phyloP scores from a whole-genome alignment of 1,140 invertebrate genomes.

The Rhagoletis zephyria region DNA sequence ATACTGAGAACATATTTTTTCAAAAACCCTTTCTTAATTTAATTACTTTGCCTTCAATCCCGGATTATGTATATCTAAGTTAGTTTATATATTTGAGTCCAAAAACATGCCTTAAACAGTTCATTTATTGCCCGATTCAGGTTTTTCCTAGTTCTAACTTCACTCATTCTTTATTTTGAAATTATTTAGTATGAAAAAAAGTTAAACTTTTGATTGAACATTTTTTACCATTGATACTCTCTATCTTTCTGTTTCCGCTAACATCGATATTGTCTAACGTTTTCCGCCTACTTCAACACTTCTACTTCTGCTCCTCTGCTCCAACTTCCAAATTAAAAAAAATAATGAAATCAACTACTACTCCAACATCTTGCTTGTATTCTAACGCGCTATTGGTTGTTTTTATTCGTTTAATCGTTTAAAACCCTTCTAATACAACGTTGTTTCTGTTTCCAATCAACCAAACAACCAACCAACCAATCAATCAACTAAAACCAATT shows the following conservation, averaged over 20 bases:
- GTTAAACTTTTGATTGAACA: not conserved
- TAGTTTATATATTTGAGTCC: not conserved
- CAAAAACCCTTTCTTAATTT: too few relatives aligned
- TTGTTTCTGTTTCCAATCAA: slow-evolving; percentile 43
- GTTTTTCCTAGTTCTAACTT: not conserved
- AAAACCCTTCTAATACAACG: slow-evolving; percentile 42
- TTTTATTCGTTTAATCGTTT: not conserved
- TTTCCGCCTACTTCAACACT: not conserved
- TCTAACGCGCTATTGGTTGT: slow-evolving; percentile 22
- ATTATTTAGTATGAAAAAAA: not conserved
- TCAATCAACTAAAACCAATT: slow-evolving; percentile 17
- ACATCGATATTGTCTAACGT: not conserved
- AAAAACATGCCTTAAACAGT: not conserved
- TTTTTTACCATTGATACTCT: slow-evolving; percentile 21
- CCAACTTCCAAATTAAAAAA: slow-evolving; percentile 8
- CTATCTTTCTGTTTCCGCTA: slow-evolving; percentile 18
- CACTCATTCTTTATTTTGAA: not conserved
- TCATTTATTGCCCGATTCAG: not conserved
- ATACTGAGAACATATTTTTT: not conserved
- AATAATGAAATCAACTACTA: not conserved
- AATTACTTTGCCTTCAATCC: too few relatives aligned
- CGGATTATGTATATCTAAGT: not conserved
- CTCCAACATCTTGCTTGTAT: not conserved
- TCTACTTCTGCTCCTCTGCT: not conserved
- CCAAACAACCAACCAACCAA: slow-evolving; percentile 24